Conservation (phyloP, 2,113 vertebrate genomes). For the Erythrolamprus reginae region DNA sequence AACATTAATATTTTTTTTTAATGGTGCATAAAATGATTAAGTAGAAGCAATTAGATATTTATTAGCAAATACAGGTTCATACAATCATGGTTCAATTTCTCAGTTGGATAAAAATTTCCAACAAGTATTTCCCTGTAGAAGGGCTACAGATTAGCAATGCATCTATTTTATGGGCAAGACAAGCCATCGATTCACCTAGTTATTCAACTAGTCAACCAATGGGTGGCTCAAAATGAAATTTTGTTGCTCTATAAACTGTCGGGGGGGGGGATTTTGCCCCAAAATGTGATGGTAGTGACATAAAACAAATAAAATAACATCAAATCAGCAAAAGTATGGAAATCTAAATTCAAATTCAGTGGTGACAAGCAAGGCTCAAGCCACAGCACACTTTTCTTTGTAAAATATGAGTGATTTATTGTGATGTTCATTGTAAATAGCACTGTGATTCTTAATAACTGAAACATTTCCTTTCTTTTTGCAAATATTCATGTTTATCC, state of each 20-base stretch:
- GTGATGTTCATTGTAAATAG: not conserved
- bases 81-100: not conserved
- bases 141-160: not conserved
- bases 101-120: not conserved
- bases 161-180: not conserved
- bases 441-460: not conserved
- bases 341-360: not conserved
- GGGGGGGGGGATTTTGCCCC: accelerated
- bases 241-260: not conserved
- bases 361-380: not conserved
- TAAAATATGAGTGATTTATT: not conserved
- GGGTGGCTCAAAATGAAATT: not conserved
- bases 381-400: not conserved
- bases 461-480: not conserved
- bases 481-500: not conserved
- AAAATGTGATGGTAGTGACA: not conserved
- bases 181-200: not conserved
- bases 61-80: not conserved
- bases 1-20: not conserved
- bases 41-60: not conserved
- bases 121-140: not conserved
- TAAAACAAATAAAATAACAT: not conserved
- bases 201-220: not conserved
- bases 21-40: not conserved
- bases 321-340: not conserved